These are phyloP conservation scores for Syrmaticus mikado DNA, from an alignment of 2,113 vertebrate species.

Conservation along the genomic window DNA sequence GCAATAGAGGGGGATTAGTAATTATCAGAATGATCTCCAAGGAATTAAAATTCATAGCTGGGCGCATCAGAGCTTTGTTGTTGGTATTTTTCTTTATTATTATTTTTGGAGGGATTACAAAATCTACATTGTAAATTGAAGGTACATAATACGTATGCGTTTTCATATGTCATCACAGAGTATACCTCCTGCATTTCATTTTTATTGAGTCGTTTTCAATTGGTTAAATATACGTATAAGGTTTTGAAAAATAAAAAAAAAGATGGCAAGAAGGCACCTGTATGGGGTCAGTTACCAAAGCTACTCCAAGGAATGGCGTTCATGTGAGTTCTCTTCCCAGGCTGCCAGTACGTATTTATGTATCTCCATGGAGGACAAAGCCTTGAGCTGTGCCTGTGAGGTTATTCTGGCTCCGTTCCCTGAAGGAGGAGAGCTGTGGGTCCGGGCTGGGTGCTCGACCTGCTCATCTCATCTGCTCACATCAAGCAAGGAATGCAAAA, in stretches of 20 bases:
- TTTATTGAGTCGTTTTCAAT: background rate
- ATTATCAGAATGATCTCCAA: slow-evolving; percentile 34
- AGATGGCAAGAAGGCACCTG: background rate
- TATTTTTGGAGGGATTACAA: background rate
- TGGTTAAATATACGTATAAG: background rate
- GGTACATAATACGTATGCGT: background rate
- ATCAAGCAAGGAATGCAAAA: background rate
- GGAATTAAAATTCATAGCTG: slow-evolving; percentile 30
- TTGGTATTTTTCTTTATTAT: background rate
- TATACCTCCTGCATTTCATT: background rate
- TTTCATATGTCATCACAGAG: background rate
- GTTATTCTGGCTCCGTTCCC: background rate
- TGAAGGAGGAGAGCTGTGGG: background rate
- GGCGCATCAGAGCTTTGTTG: background rate
- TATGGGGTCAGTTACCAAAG: background rate
- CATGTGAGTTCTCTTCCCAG: background rate
- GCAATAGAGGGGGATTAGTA: background rate
- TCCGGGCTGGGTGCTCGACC: background rate
- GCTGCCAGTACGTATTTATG: background rate
- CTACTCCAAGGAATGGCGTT: background rate
- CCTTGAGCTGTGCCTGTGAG: background rate
- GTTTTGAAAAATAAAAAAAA: background rate
- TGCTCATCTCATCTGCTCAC: background rate
- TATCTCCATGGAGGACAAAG: background rate
- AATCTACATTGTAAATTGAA: background rate